These are phyloP conservation scores for Mobula birostris DNA, from an alignment of 2,113 vertebrate genomes.

Conservation along the genomic window DNA sequence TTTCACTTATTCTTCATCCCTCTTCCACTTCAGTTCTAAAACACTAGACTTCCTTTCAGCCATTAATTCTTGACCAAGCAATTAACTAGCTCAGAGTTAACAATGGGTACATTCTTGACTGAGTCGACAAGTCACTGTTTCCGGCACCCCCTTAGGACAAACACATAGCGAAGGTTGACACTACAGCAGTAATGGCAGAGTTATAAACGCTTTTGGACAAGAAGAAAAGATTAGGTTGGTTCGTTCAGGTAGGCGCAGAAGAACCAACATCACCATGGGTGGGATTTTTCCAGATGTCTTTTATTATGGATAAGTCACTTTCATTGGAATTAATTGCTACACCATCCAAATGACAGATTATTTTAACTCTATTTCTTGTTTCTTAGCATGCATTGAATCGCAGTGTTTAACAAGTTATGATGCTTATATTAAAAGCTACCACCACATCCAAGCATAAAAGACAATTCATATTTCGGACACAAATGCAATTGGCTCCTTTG, in stretches of 20 bases:
- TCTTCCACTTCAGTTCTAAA: neutral
- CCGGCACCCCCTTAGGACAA: neutral
- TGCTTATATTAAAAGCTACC: neutral
- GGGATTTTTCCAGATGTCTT: neutral
- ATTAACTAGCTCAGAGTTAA: too few relatives aligned
- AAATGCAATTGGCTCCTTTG: neutral
- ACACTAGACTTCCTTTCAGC: neutral
- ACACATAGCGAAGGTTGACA: neutral
- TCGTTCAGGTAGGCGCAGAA: neutral
- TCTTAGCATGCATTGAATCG: neutral
- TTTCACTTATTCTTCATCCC: neutral
- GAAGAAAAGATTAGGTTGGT: neutral
- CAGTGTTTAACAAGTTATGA: neutral
- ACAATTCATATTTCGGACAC: neutral
- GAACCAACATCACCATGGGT: neutral
- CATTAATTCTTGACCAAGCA: neutral
- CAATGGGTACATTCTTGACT: neutral
- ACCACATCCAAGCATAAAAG: neutral
- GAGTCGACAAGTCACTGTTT: neutral
- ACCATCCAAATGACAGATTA: neutral
- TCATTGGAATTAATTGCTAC: neutral
- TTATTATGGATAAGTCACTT: neutral
- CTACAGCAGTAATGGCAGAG: neutral
- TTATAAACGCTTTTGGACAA: neutral
- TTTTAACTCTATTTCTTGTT: neutral